These are phyloP conservation scores for Rhabdomys pumilio DNA, from an alignment of 2,797 vertebrate genomes.

Conservation along the genomic window DNA sequence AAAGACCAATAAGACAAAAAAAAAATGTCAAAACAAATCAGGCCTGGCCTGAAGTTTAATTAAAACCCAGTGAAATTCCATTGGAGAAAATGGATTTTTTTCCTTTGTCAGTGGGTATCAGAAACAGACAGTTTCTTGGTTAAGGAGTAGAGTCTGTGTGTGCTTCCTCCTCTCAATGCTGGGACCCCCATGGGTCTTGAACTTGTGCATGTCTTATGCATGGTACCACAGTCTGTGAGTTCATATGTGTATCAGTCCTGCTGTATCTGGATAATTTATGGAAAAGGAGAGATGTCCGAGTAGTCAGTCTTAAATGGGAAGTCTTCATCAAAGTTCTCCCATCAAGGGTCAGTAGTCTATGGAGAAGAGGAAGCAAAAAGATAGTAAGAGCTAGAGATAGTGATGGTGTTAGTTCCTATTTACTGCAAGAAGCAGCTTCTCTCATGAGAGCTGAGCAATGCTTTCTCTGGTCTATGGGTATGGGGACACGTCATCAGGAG, in stretches of 20 bases:
- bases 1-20: neutral
- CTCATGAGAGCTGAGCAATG: neutral
- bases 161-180: neutral
- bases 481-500: neutral
- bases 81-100: neutral
- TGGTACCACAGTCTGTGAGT: neutral
- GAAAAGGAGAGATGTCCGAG: too few species aligned
- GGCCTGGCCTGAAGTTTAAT: neutral
- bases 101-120: neutral
- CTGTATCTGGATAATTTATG: neutral
- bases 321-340: too few species aligned
- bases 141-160: neutral
- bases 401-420: neutral
- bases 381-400: too few species aligned
- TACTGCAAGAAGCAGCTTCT: neutral
- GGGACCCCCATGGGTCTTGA: neutral
- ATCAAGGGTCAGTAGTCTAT: too few species aligned
- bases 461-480: neutral
- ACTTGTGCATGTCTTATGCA: neutral
- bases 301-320: too few species aligned
- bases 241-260: neutral
- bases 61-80: neutral
- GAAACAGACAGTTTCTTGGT: neutral
- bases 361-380: too few species aligned
- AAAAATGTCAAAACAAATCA: neutral